phyloP scores from a whole-genome alignment of 2,888 invertebrate genomes.

The Drosophila pseudotakahashii region DNA sequence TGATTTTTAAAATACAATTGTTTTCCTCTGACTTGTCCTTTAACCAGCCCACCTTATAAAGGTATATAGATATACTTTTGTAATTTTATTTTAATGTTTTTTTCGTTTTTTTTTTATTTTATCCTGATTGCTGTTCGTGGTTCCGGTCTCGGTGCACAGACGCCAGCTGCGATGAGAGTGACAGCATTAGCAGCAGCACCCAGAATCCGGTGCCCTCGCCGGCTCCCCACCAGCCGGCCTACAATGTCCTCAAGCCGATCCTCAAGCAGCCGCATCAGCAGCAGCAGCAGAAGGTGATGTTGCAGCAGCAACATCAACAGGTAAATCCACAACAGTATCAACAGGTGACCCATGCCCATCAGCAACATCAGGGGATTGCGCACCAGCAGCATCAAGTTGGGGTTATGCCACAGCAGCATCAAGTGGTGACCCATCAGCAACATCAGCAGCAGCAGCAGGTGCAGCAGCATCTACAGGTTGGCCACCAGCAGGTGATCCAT shows the following conservation, averaged over 20 bases:
- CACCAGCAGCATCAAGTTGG: conserved; percentile 40
- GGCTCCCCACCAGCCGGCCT: conserved; percentile 71
- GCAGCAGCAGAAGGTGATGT: neutral
- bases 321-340: neutral
- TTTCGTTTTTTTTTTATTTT: conserved; percentile 1
- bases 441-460: conserved; percentile 40
- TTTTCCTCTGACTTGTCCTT: too few species aligned
- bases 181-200: conserved; percentile 72
- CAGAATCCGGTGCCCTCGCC: conserved; percentile 55
- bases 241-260: conserved; percentile 73
- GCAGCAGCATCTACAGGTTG: neutral
- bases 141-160: conserved; percentile 47
- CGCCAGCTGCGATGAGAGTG: conserved; percentile 82
- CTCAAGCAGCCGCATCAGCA: conserved; percentile 68
- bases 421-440: conserved; percentile 59
- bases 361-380: neutral
- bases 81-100: conserved; percentile 6
- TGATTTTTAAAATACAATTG: too few species aligned
- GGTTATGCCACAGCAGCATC: conserved; percentile 42
- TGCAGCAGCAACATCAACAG: conserved; percentile 3
- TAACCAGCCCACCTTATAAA: too few species aligned
- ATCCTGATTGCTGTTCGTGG: conserved; percentile 25
- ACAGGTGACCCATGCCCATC: neutral
- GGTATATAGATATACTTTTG: neutral
- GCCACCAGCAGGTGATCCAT: conserved; percentile 19